phyloP scores from a whole-genome alignment of 2,113 vertebrate species.

The Atlantisia rogersi region DNA sequence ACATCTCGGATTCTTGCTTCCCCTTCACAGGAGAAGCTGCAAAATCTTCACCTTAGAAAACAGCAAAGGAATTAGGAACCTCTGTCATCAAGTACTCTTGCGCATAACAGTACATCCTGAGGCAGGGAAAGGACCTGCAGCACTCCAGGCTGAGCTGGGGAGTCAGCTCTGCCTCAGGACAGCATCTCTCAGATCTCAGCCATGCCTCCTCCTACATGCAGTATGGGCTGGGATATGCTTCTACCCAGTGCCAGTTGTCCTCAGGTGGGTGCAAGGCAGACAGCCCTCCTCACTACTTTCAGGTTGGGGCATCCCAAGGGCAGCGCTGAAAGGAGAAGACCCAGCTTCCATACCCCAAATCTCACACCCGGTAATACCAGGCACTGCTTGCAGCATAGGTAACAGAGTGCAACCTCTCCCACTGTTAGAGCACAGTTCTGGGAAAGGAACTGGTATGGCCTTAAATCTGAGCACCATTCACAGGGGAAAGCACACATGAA shows the following conservation, averaged over 20 bases:
- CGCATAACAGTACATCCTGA: accelerated
- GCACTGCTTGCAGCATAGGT: neutral
- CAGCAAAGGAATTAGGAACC: neutral
- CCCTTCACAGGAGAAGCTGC: neutral
- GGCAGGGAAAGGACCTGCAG: neutral
- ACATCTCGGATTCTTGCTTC: neutral
- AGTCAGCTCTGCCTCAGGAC: neutral
- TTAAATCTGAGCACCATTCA: neutral
- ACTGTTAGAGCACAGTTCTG: neutral
- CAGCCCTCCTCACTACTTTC: neutral
- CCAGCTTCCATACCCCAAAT: accelerated
- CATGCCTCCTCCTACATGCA: neutral
- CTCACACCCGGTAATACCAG: neutral
- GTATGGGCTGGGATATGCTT: neutral
- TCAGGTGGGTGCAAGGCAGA: neutral
- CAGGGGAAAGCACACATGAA: neutral
- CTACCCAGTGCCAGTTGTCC: neutral
- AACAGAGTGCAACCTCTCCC: neutral
- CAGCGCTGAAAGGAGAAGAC: neutral
- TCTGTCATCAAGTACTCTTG: neutral
- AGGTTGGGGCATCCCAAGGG: neutral
- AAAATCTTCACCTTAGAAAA: neutral
- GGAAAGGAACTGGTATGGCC: neutral
- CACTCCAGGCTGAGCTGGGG: neutral
- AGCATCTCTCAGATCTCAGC: neutral